Percentiles rank a stretch among this genome's conserved stretches.
These are phyloP conservation scores for Polypterus senegalus DNA, from an alignment of 2,113 vertebrate genomes.

Conservation along the genomic window DNA sequence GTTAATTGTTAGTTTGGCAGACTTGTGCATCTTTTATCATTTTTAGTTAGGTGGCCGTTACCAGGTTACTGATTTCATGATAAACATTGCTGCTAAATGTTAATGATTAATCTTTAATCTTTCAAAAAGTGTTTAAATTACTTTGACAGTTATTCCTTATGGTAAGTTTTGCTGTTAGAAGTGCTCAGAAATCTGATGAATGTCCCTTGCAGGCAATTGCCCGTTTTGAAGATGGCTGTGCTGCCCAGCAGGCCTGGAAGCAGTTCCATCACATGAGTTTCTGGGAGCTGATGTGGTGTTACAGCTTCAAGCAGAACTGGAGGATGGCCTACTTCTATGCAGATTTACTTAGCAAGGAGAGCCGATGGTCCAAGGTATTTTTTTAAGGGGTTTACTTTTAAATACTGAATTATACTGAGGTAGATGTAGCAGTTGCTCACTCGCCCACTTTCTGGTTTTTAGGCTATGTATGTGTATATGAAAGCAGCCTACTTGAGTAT, in stretches of 20 bases:
- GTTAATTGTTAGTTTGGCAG: too few relatives aligned
- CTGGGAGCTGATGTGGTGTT: conserved; percentile 76
- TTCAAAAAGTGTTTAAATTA: too few relatives aligned
- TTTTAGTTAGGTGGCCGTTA: too few relatives aligned
- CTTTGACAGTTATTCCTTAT: too few relatives aligned
- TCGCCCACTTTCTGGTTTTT: conserved; percentile 3
- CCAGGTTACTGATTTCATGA: too few relatives aligned
- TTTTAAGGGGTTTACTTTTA: too few relatives aligned
- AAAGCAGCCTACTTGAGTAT: conserved; percentile 69
- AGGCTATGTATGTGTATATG: conserved; percentile 73
- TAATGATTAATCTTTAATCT: too few relatives aligned
- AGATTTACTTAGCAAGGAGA: conserved; percentile 64
- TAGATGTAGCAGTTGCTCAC: neutral
- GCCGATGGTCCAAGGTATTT: conserved; percentile 62
- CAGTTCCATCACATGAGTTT: conserved; percentile 77
- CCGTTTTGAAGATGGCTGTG: conserved; percentile 62
- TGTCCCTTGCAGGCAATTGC: conserved; percentile 45
- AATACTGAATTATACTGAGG: too few relatives aligned
- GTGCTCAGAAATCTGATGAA: too few relatives aligned
- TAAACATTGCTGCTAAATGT: too few relatives aligned
- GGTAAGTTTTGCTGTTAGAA: too few relatives aligned
- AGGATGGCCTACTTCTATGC: conserved; percentile 69
- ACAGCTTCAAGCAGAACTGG: conserved; percentile 57
- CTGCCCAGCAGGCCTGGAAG: conserved; percentile 62
- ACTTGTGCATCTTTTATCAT: too few relatives aligned